Evolutionary conservation across 2,113 vertebrate genomes (phyloP).

Genomic region (Triplophysa dalaica): DNA sequence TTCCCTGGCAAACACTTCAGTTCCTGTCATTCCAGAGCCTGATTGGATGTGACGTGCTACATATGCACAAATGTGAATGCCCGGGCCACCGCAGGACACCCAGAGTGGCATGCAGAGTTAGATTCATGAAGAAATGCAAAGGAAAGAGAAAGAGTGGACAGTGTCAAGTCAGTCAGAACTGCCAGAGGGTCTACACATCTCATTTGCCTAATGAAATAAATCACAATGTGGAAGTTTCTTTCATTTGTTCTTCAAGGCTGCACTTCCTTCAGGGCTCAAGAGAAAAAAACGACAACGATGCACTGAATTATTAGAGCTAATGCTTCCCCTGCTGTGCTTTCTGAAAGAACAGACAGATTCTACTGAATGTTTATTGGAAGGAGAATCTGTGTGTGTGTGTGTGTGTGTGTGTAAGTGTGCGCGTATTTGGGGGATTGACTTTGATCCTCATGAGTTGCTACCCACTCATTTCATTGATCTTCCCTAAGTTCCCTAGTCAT

Average conservation of each 20-base stretch:
- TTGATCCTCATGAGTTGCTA: constrained; percentile 58
- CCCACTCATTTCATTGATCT: constrained; percentile 59
- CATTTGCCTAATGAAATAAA: constrained; percentile 79
- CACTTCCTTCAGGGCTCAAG: constrained; percentile 56
- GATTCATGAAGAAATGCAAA: neutral
- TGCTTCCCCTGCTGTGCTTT: constrained; percentile 60
- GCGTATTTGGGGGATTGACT: constrained; percentile 53
- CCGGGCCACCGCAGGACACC: constrained; percentile 30
- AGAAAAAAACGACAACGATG: constrained; percentile 58
- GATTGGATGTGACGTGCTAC: constrained; percentile 41
- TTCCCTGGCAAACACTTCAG: constrained; percentile 34
- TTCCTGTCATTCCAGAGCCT: constrained; percentile 36
- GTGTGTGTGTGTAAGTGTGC: constrained; percentile 37
- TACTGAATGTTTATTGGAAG: constrained; percentile 47
- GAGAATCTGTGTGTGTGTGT: constrained; percentile 46
- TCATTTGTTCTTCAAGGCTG: constrained; percentile 63
- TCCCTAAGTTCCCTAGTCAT: constrained; percentile 44
- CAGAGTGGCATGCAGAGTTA: neutral
- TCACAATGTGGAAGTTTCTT: constrained; percentile 69
- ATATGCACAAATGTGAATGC: constrained; percentile 35
- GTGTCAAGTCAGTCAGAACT: constrained; percentile 60
- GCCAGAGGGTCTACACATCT: constrained; percentile 68
- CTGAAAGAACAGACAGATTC: constrained; percentile 65
- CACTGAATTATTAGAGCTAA: constrained; percentile 62
- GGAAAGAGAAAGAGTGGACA: constrained; percentile 56